Conservation (phyloP, 2,888 invertebrate genomes). For the Eurytoma adleriae region DNA sequence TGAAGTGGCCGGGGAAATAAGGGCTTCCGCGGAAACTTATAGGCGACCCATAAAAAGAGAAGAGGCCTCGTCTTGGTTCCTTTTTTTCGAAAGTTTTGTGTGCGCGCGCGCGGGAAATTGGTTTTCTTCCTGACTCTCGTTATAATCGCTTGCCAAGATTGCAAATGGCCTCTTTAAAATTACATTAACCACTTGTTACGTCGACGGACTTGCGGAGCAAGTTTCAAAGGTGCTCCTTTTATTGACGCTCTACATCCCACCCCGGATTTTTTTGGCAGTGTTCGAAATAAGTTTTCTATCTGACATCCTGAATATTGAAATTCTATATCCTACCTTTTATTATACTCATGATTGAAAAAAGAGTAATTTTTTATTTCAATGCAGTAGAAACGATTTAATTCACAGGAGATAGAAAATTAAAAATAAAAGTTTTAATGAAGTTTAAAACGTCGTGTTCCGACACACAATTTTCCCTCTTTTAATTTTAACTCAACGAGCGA, state of each 20-base stretch:
- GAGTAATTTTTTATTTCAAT: too few species aligned
- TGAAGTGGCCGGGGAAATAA: too few species aligned
- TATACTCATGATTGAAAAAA: too few species aligned
- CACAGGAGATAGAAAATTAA: too few species aligned
- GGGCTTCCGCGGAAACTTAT: too few species aligned
- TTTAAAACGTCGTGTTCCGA: too few species aligned
- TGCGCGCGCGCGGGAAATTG: conserved; percentile 12
- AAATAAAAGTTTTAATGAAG: too few species aligned
- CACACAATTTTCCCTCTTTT: too few species aligned
- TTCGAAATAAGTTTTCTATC: background rate
- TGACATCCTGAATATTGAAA: background rate
- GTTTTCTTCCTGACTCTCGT: conserved; percentile 37
- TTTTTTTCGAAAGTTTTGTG: conserved; percentile 10
- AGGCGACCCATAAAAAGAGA: too few species aligned
- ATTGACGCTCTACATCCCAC: background rate
- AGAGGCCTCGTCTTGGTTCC: too few species aligned
- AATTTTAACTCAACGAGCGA: too few species aligned
- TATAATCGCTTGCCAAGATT: conserved; percentile 41
- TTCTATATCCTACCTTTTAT: background rate
- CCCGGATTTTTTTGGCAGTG: background rate
- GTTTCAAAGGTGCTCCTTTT: conserved; percentile 1
- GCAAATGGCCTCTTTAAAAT: conserved; percentile 40
- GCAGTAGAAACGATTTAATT: too few species aligned
- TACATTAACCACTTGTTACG: conserved; percentile 42
- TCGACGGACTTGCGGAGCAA: background rate